phyloP scores from a whole-genome alignment of 2,113 vertebrate species.

The Rhinoptilus africanus region DNA sequence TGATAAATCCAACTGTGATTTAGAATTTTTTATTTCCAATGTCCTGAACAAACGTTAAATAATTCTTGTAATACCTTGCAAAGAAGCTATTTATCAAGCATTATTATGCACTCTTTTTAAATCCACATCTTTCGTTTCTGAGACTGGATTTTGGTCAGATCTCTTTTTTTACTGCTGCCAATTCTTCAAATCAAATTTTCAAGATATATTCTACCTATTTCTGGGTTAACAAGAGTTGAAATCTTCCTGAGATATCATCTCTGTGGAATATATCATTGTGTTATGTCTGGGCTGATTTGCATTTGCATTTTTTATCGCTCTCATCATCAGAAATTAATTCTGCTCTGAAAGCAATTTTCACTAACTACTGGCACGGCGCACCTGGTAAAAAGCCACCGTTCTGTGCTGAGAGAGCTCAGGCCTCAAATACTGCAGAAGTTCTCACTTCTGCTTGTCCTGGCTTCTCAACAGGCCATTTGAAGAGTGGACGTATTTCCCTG shows the following conservation, averaged over 20 bases:
- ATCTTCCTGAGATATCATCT: background rate
- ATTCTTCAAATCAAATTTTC: background rate
- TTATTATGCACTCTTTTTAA: background rate
- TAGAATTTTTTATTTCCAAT: background rate
- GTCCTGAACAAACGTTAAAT: background rate
- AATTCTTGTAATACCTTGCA: background rate
- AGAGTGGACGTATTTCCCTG: background rate
- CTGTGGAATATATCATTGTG: background rate
- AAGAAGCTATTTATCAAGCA: background rate
- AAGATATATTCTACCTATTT: background rate
- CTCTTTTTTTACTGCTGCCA: background rate
- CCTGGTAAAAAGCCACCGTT: background rate
- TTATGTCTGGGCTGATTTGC: background rate
- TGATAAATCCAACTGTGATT: background rate
- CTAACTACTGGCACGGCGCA: background rate
- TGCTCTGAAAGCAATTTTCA: background rate
- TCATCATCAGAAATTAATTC: constrained; percentile 19
- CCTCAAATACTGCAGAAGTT: background rate
- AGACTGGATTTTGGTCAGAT: background rate
- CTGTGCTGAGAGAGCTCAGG: background rate
- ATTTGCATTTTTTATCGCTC: constrained; percentile 28
- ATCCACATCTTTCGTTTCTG: background rate
- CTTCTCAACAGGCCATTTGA: background rate
- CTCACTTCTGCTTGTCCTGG: background rate
- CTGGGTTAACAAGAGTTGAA: constrained; percentile 6